Base-by-base conservation (phyloP, 2,888 invertebrate species). In the Perdita meconis region DNA sequence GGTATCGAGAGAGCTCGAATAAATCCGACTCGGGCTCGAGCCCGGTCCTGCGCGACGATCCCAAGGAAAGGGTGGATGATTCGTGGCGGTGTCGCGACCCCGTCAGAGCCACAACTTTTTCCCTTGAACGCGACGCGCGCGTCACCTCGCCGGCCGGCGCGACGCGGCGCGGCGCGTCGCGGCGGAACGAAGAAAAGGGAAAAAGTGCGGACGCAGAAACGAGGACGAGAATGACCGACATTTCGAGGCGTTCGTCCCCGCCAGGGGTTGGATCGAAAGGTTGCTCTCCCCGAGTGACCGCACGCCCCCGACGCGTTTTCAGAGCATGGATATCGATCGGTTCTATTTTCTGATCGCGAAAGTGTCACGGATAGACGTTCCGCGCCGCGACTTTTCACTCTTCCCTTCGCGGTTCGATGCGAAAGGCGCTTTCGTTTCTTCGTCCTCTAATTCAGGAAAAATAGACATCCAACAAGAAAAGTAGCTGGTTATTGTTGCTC, bases 281-380 rank as follows among this genome's bases (percentile, higher is more conserved):
- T 72, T 72, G 74, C 74, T 55, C 72, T 42, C 74, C 72, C 57
- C 51, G 38, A 60, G 53, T 75, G 74, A 75, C 73, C n/a, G n/a
- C n/a, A n/a, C n/a, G n/a, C n/a, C 63, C 63, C 60, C 73, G 57
- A 44, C 76, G 67, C 69, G 74, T 76, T 67, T 76, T 74, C 76
- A 80, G 63, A 61, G 66, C 70, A 47, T 22, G 42, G 36, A 44
- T 53, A 55, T 69, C 76, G 76, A 76, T 67, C 76, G 65, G 24
- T 65, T 81, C 50, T 74, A 76, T 63, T 66, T 73, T 42, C 73
- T 66, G 66, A 78, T 81, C 72, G 55, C 59, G 64, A 60, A 67
- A 78, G 55, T 74, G 72, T 72, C 78, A 76, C 76, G 74, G 67
- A 42, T 67, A 76, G 76, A 76, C 60, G 44, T 24, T 55, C 44